Conservation (phyloP, 2,113 vertebrate species). For the Stercorarius parasiticus region DNA sequence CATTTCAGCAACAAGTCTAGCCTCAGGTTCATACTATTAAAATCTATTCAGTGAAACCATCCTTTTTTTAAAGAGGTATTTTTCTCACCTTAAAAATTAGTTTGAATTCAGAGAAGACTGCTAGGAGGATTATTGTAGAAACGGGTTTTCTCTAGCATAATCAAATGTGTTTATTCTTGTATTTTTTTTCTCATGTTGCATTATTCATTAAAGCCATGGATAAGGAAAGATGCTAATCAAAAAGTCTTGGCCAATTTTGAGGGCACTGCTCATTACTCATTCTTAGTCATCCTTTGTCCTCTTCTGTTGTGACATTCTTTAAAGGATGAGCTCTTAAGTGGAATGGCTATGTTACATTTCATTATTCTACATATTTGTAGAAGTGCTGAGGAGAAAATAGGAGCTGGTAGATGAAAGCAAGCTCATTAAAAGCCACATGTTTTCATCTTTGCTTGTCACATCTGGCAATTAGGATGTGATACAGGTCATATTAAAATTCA, state of each 20-base stretch:
- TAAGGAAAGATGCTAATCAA: slow-evolving; percentile 10
- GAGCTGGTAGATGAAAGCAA: slow-evolving; percentile 27
- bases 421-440: slow-evolving; percentile 44
- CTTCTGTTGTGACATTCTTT: slow-evolving; percentile 1
- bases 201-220: slow-evolving; percentile 7
- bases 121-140: neutral
- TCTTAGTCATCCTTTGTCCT: slow-evolving; percentile 5
- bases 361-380: neutral
- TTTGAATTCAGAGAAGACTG: neutral
- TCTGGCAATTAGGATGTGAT: neutral
- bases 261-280: neutral
- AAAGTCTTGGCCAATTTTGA: slow-evolving; percentile 1
- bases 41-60: neutral
- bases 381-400: neutral
- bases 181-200: neutral
- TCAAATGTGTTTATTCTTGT: slow-evolving; percentile 7
- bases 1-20: neutral
- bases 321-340: neutral
- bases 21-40: neutral
- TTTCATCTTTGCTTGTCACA: neutral
- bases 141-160: neutral
- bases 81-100: slow-evolving; percentile 32
- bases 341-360: neutral
- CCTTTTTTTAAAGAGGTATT: neutral
- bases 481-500: slow-evolving; percentile 25